These are phyloP conservation scores for Acrocephalus arundinaceus DNA, from an alignment of 2,113 vertebrate genomes.

Conservation along the genomic window DNA sequence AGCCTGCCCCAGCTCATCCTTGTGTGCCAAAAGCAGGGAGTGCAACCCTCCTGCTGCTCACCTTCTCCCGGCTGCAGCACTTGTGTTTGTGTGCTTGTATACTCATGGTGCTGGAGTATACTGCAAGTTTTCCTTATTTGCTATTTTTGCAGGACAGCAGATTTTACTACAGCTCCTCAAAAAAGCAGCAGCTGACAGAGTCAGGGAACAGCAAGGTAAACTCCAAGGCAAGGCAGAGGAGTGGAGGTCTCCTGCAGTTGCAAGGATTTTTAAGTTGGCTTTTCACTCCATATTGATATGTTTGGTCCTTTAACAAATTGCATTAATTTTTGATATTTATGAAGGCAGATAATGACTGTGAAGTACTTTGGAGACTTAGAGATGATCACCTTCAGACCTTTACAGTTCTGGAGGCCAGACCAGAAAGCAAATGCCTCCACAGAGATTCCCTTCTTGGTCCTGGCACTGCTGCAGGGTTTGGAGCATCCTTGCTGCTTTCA, in stretches of 20 bases:
- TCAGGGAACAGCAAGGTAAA: not conserved
- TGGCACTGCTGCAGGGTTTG: not conserved
- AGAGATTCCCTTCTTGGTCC: fast-evolving
- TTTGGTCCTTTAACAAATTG: not conserved
- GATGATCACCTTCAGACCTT: not conserved
- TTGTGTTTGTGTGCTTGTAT: not conserved
- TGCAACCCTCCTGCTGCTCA: not conserved
- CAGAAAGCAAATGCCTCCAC: not conserved
- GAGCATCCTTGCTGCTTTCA: not conserved
- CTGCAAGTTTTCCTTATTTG: not conserved
- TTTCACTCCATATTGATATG: not conserved
- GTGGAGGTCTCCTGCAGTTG: not conserved
- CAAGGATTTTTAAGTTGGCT: not conserved
- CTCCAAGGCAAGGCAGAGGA: not conserved
- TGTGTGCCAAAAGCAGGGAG: not conserved
- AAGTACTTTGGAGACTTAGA: not conserved
- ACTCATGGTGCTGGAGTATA: not conserved
- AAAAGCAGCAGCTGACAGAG: not conserved
- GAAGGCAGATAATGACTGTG: not conserved
- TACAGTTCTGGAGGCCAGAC: not conserved
- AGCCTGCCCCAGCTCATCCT: not conserved
- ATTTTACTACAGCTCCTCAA: not conserved
- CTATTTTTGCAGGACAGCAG: not conserved
- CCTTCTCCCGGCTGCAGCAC: not conserved
- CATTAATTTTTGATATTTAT: not conserved